A percentile compares a stretch with the other conserved stretches of the same genome.
These are phyloP conservation scores for Eudorcas thomsonii DNA, from an alignment of 2,113 vertebrate species.

Conservation along the genomic window DNA sequence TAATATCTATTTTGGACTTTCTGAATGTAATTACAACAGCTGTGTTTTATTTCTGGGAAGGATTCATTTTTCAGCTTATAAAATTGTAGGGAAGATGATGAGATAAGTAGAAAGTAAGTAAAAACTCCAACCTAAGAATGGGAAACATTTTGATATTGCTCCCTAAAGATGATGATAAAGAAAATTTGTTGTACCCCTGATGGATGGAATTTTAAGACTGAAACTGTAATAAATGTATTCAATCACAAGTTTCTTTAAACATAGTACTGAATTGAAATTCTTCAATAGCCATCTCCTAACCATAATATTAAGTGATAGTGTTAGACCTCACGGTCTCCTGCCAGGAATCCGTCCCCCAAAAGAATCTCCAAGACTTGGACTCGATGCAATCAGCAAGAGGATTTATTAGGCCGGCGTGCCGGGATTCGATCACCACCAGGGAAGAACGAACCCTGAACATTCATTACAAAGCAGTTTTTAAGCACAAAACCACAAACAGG, in stretches of 20 bases:
- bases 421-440: too few species aligned
- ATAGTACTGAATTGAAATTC: background rate
- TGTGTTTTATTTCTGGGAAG: constrained; percentile 74
- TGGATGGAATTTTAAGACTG: constrained; percentile 13
- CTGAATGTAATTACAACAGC: constrained; percentile 62
- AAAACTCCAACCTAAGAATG: constrained; percentile 50
- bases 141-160: constrained; percentile 63
- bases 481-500: too few species aligned
- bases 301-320: background rate
- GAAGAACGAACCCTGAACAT: too few species aligned
- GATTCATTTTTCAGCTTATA: constrained; percentile 68
- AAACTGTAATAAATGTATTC: constrained; percentile 6
- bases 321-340: too few species aligned
- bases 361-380: too few species aligned
- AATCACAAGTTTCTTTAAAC: background rate
- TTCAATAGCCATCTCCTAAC: background rate
- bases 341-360: too few species aligned
- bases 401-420: too few species aligned
- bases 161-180: constrained; percentile 41
- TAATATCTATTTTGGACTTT: constrained; percentile 73
- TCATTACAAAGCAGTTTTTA: too few species aligned
- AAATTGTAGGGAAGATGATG: constrained; percentile 75
- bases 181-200: constrained; percentile 57
- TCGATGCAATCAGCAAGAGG: too few species aligned
- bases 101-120: constrained; percentile 74